Conservation (phyloP, 2,888 invertebrate genomes). For the Nasonovia ribisnigri region DNA sequence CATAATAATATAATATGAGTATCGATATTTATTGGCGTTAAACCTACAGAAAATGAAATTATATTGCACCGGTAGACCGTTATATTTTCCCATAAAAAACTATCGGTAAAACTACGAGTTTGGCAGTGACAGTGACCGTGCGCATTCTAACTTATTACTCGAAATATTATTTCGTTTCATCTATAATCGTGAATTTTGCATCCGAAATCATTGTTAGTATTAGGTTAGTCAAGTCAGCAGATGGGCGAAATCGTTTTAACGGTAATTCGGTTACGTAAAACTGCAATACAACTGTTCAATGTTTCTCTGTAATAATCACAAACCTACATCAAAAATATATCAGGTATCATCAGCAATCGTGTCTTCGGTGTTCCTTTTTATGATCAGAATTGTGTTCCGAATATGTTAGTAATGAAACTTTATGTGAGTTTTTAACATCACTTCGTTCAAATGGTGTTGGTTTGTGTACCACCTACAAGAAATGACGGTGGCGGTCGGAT, state of each 20-base stretch:
- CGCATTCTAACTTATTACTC: neutral
- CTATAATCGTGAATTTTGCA: neutral
- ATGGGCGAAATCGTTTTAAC: neutral
- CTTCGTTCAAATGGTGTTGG: neutral
- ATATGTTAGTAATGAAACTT: neutral
- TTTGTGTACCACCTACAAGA: neutral
- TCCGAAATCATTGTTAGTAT: too few relatives aligned
- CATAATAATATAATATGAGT: neutral
- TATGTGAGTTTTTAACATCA: neutral
- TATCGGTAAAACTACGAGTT: neutral
- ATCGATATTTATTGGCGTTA: neutral
- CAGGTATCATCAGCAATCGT: neutral
- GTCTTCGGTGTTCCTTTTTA: neutral
- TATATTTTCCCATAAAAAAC: neutral
- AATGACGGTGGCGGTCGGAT: neutral
- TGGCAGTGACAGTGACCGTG: neutral
- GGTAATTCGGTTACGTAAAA: neutral
- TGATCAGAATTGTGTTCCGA: neutral
- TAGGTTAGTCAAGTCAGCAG: too few relatives aligned
- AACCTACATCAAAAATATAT: neutral
- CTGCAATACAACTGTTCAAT: neutral
- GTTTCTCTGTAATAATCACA: neutral
- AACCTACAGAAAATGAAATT: conserved; percentile 4
- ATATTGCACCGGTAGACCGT: neutral
- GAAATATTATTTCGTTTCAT: neutral